Evolutionary conservation across 2,888 invertebrate genomes (phyloP), one percentile per base, ranked within the genome.

Genomic region (Drosophila kuntzei): DNA sequence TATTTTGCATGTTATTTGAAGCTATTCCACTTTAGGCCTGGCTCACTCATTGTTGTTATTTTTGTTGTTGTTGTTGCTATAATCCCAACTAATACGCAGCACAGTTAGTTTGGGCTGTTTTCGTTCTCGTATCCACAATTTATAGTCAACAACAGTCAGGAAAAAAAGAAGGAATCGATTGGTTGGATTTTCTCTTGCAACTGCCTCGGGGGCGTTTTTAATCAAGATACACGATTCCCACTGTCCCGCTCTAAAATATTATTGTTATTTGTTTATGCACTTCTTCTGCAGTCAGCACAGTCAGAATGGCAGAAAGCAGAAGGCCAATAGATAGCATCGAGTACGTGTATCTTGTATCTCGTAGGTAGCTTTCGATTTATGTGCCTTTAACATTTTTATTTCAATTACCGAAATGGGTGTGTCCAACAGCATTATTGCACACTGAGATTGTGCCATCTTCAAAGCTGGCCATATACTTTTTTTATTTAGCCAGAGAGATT

Each of bases 1-100:
- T 86, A 78, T 83, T 88, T 72, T 82, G 68, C 77, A 80, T 71
- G 51, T 63, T 36, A 77, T 78, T 74, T 70, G 70, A 46, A 55
- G 55, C 53, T 39, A 22, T 51, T 16, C 44, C 22, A 27, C 57
- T 67, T 51, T 32, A 41, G 65, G 74, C 61, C 57, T 43, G n/a
- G n/a, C 18, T 63, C 18, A 34, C n/a, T 50, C 51, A 49, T 32
- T 54, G 41, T 44, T 60, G 44, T 8, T 62, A 18, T 32, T 46
- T 62, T 18, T 59, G 8, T 32, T 60, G 12, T 37, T 39, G 25
- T 57, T 59, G 60, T 51, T 43, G 49, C 53, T 71, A 59, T 77
- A 80, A 80, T 80, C 77, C 60, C 57, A 60, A 77, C 78, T 74
- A 79, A 80, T 80, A 77, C 78, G 59, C 46, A 63, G 29, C 51